Evolutionary conservation across 1,140 invertebrate species (phyloP).

Genomic region (Zaprionus taronus): DNA sequence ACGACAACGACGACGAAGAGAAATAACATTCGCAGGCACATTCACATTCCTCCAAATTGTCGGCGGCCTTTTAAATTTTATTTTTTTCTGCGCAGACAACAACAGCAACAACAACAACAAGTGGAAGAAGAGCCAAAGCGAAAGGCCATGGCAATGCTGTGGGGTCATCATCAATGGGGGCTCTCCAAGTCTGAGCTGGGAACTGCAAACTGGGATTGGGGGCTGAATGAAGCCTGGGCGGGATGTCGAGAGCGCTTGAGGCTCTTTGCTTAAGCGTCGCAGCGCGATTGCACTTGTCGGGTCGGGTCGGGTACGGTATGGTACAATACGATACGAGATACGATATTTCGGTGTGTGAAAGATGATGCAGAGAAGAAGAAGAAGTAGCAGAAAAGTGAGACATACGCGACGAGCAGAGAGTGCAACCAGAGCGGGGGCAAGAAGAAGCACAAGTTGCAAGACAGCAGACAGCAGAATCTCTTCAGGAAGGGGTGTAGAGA

Average conservation of each 20-base stretch:
- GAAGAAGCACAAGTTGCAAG: conserved; percentile 2
- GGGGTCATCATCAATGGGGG: conserved; percentile 46
- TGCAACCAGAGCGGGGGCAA: neutral
- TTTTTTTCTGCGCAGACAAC: conserved; percentile 24
- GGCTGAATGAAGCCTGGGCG: neutral
- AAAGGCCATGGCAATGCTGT: conserved; percentile 43
- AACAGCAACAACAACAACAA: conserved; percentile 11
- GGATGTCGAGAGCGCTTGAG: conserved; percentile 16
- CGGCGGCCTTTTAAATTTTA: conserved; percentile 50
- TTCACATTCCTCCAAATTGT: conserved; percentile 51
- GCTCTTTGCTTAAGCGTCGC: conserved; percentile 20
- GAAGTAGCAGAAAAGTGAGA: conserved; percentile 1
- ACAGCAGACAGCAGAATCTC: conserved; percentile 2
- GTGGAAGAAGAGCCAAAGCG: conserved; percentile 17
- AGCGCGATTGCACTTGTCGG: conserved; percentile 44
- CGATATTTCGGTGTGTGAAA: conserved; percentile 24
- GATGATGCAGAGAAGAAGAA: conserved; percentile 9
- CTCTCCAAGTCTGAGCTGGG: conserved; percentile 25
- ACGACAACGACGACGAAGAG: neutral
- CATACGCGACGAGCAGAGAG: neutral
- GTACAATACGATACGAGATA: conserved; percentile 18
- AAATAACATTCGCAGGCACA: conserved; percentile 32
- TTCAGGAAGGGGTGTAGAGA: conserved; percentile 3
- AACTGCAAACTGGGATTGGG: conserved; percentile 15
- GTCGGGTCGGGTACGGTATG: conserved; percentile 3